Evolutionary conservation across 1,140 invertebrate genomes (phyloP).

Genomic region (Neuroterus valhalla): DNA sequence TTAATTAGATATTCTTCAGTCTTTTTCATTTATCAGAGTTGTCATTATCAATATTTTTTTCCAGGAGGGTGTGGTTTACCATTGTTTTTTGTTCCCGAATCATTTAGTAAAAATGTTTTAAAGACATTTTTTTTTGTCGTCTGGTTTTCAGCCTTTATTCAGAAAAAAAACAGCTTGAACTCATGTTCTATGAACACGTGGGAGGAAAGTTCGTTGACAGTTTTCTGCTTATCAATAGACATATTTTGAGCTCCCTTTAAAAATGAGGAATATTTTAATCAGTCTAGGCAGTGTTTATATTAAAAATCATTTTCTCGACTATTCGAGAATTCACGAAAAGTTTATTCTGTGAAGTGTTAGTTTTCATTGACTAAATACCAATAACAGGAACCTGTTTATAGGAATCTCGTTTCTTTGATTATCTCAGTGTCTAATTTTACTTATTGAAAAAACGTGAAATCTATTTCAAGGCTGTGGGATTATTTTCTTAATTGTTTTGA

Average conservation of each 20-base stretch:
- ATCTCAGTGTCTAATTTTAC: slow-evolving; percentile 34
- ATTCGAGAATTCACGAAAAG: too few relatives aligned
- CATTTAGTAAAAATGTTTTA: too few relatives aligned
- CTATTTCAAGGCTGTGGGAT: slow-evolving; percentile 20
- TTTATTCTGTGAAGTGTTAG: too few relatives aligned
- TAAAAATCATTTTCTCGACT: background rate
- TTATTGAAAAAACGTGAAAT: slow-evolving; percentile 2
- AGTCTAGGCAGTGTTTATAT: background rate
- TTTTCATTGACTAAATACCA: too few relatives aligned
- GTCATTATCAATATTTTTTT: too few relatives aligned
- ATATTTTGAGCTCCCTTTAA: background rate
- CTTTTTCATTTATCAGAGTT: too few relatives aligned
- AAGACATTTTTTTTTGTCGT: too few relatives aligned
- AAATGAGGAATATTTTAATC: background rate
- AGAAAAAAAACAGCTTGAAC: too few relatives aligned
- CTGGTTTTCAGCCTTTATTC: background rate
- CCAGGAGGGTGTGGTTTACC: too few relatives aligned
- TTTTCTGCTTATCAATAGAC: background rate
- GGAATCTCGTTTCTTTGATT: slow-evolving; percentile 7
- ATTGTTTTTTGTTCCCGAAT: too few relatives aligned
- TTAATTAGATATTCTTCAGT: too few relatives aligned
- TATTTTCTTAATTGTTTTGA: slow-evolving; percentile 28
- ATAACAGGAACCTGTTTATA: too few relatives aligned
- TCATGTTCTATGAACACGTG: slow-evolving; percentile 4
- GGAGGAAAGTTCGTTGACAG: slow-evolving; percentile 9